Base-by-base conservation (phyloP, 2,113 vertebrate genomes). In the Turdus rufiventris region DNA sequence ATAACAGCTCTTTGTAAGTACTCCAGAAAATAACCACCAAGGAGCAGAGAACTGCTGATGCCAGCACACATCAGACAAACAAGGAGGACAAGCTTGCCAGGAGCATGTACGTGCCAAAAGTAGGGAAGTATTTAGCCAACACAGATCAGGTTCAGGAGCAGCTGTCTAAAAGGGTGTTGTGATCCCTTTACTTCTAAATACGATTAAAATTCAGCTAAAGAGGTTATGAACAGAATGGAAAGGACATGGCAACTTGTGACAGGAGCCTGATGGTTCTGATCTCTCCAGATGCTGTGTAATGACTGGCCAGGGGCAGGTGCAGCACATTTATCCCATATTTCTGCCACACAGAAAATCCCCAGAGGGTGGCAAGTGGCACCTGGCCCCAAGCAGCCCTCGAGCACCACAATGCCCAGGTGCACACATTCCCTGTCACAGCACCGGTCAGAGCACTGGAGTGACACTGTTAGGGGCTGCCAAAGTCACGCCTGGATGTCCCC, bases 51-150 rank as follows among this genome's bases (percentile, higher is more conserved):
- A 62, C 31, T n/a, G 85, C 92, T 95, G 92, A 50, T 82, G 92
- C 78, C 81, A 93, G 96, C 88, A 89, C 6, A 87, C 57, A 63
- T 43, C 78, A 91, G 57, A 78, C 81, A 93, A 94, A 93, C 50
- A 61, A 91, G 88, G 33, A 89, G 48, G 43, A 34, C 4, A 81
- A 81, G 34, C 84, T 61, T 94, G 95, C 95, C 92, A 96, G 75
- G 75, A 93, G 40, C 38, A 83, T 21, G 18, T 57, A 53, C 13
- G 31, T 0, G 38, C 92, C 82, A 79, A 19, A 79, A 79, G 33
- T 0, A 83, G 50, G 70, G 71, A 91, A 61, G 54, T 50, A 54
- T 82, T 58, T 21, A 65, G 82, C 67, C 75, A 93, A 73, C 1
- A 36, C 2, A 1, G 82, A 88, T 66, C 78, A 91, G 63, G 85